A percentile compares a stretch with the other conserved stretches of the same genome.
These are phyloP conservation scores for Dryobates pubescens DNA, from an alignment of 2,797 vertebrate genomes.

Conservation along the genomic window DNA sequence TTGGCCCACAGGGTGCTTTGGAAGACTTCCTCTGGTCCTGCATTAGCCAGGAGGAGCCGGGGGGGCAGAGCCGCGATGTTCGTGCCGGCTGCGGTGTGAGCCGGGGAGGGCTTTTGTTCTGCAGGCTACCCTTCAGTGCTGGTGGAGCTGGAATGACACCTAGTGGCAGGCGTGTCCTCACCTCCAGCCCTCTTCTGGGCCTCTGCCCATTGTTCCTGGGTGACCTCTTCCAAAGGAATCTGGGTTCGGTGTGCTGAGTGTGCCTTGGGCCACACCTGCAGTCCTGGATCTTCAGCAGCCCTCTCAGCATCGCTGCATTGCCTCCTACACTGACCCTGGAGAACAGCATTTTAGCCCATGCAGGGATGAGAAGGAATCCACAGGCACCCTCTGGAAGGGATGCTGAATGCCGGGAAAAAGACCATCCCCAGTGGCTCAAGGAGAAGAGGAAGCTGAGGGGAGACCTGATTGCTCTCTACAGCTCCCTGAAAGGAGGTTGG, in stretches of 20 bases:
- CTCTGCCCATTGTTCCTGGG: accelerated
- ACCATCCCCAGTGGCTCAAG: not conserved
- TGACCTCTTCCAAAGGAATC: not conserved
- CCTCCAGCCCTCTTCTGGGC: not conserved
- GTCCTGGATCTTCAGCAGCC: not conserved
- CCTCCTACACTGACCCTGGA: not conserved
- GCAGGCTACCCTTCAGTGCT: accelerated
- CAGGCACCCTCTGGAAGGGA: accelerated
- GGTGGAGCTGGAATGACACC: constrained; percentile 34
- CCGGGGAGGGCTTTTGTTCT: not conserved
- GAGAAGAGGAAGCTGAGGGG: too few relatives aligned
- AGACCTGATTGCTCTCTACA: too few relatives aligned
- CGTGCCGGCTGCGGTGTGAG: not conserved
- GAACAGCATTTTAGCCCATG: not conserved
- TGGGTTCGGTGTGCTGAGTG: not conserved
- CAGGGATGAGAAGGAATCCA: not conserved
- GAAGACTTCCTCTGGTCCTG: not conserved
- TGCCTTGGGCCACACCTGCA: not conserved
- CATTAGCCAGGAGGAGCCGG: not conserved
- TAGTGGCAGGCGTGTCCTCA: constrained; percentile 23
- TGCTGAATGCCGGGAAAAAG: not conserved
- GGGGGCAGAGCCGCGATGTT: not conserved
- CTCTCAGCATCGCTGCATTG: not conserved
- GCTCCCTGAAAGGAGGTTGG: too few relatives aligned
- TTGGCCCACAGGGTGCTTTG: not conserved